Conservation (phyloP, 2,797 vertebrate genomes). For the Nannoperca obscura region DNA sequence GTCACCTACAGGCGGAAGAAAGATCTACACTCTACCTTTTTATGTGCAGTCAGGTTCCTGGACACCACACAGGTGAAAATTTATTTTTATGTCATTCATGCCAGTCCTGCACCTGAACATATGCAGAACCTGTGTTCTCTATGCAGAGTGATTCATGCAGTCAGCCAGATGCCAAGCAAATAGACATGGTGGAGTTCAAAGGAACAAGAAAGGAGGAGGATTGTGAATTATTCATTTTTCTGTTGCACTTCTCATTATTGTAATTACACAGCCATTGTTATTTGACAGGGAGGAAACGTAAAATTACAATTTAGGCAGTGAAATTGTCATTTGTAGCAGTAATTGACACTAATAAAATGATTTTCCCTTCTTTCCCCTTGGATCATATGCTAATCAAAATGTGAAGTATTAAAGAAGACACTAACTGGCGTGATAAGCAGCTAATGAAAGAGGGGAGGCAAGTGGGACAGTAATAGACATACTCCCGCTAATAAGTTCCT, state of each 20-base stretch:
- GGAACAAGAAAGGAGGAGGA: constrained; percentile 52
- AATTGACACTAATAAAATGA: constrained; percentile 85
- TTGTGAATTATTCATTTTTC: constrained; percentile 78
- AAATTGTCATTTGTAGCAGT: constrained; percentile 83
- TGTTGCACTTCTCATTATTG: constrained; percentile 77
- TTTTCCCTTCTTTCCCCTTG: constrained; percentile 64
- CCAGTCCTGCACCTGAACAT: neutral
- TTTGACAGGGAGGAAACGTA: constrained; percentile 76
- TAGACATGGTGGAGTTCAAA: constrained; percentile 47
- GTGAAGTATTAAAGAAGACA: constrained; percentile 86
- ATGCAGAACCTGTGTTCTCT: constrained; percentile 23
- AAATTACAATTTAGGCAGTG: constrained; percentile 82
- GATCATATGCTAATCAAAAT: constrained; percentile 85
- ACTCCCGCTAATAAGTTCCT: constrained; percentile 78
- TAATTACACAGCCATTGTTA: constrained; percentile 83
- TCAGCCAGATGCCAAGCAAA: constrained; percentile 41
- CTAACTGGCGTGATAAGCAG: constrained; percentile 78
- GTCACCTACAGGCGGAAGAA: constrained; percentile 75
- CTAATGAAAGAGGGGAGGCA: constrained; percentile 82
- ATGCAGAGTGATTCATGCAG: constrained; percentile 20
- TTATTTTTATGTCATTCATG: constrained; percentile 25
- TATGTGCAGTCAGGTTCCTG: constrained; percentile 5
- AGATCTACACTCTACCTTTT: constrained; percentile 10
- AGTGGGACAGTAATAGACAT: constrained; percentile 76
- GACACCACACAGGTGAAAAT: constrained; percentile 31